These are phyloP conservation scores for Coelopa frigida DNA, from an alignment of 1,140 invertebrate genomes.

Conservation along the genomic window DNA sequence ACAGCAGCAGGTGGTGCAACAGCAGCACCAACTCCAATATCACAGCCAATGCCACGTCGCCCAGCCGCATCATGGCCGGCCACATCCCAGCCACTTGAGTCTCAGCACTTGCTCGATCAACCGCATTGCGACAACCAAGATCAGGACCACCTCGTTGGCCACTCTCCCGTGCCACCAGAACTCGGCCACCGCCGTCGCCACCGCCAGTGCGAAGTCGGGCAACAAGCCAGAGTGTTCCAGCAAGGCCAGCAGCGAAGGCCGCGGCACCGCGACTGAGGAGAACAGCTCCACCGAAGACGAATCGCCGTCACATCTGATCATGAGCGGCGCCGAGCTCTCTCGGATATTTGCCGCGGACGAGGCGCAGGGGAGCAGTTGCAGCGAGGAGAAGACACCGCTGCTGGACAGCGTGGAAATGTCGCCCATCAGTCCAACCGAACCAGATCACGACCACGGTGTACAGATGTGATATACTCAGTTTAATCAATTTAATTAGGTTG, in stretches of 20 bases:
- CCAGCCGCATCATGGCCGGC: not conserved
- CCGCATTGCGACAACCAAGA: constrained; percentile 42
- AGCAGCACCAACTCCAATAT: not conserved
- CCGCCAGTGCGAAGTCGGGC: constrained; percentile 4
- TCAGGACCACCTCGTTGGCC: constrained; percentile 41
- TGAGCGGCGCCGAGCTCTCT: constrained; percentile 35
- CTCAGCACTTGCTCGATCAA: constrained; percentile 41
- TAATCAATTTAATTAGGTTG: too few relatives aligned
- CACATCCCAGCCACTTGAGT: constrained; percentile 18
- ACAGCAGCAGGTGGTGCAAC: constrained; percentile 10
- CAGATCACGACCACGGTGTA: constrained; percentile 25
- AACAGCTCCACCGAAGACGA: constrained; percentile 33
- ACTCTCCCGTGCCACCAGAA: constrained; percentile 39
- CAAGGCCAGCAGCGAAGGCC: constrained; percentile 14
- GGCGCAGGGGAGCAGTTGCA: constrained; percentile 28
- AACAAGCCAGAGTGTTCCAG: too few relatives aligned
- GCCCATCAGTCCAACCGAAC: constrained; percentile 41
- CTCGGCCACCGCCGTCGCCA: constrained; percentile 24
- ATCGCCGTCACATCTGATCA: constrained; percentile 30
- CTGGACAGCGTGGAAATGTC: constrained; percentile 44
- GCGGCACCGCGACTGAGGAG: constrained; percentile 14
- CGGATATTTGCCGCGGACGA: constrained; percentile 41
- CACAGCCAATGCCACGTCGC: constrained; percentile 15
- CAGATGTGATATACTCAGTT: constrained; percentile 24
- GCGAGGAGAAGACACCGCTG: constrained; percentile 42